phyloP scores from a whole-genome alignment of 2,797 vertebrate species.

The Luscinia megarhynchos region DNA sequence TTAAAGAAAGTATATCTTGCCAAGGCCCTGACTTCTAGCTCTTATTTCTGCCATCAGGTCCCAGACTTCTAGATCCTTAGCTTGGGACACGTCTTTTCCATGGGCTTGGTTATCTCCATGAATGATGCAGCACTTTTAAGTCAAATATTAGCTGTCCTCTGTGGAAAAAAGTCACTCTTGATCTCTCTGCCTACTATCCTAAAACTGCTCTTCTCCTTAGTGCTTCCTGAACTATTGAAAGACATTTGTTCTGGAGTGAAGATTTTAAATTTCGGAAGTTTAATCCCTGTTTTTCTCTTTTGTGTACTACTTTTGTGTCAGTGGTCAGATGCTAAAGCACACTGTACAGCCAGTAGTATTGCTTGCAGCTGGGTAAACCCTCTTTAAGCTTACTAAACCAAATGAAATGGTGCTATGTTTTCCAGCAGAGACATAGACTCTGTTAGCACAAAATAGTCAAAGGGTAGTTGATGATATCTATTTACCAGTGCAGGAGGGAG shows the following conservation, averaged over 20 bases:
- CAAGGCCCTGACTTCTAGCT: neutral
- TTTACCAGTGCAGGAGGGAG: slow-evolving; percentile 23
- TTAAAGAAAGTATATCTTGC: neutral
- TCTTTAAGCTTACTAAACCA: slow-evolving; percentile 1
- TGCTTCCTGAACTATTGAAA: neutral
- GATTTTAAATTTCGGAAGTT: neutral
- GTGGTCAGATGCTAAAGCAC: slow-evolving; percentile 24
- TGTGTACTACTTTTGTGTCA: slow-evolving; percentile 1
- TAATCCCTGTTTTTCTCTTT: neutral
- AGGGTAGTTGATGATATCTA: slow-evolving; percentile 26
- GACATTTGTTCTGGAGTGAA: neutral
- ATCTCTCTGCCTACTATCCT: neutral
- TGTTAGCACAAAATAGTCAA: slow-evolving; percentile 45
- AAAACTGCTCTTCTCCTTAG: neutral
- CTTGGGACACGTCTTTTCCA: neutral
- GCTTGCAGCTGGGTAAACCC: slow-evolving; percentile 21
- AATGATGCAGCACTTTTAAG: neutral
- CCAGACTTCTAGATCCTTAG: neutral
- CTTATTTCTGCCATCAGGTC: neutral
- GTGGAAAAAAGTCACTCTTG: neutral
- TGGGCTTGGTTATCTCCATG: neutral
- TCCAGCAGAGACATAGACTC: slow-evolving; percentile 22
- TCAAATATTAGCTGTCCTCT: neutral
- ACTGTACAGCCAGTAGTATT: neutral
- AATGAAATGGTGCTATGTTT: neutral